Base-by-base conservation (phyloP, 2,113 vertebrate genomes). In the Nicator chloris region DNA sequence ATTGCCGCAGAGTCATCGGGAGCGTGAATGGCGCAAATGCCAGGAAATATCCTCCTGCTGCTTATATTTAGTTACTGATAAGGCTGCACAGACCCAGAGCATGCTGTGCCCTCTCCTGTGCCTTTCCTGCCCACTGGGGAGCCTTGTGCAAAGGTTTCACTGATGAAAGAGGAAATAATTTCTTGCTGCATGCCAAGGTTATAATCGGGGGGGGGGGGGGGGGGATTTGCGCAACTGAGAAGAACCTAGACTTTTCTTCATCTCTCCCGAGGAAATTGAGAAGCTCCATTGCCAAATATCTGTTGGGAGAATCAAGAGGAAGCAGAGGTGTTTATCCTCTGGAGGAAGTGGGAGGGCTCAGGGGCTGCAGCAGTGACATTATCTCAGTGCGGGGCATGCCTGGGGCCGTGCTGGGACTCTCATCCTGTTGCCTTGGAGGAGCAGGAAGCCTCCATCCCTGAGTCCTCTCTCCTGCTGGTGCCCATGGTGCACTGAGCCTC, bases 221-320 rank as follows among this genome's bases (percentile, higher is more conserved):
- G n/a, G 78, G 9, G 4, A 93, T 93, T 93, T 96, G 80, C 86
- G 76, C 87, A 97, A 94, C 72, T 90, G 92, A 93, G 91, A 96
- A 97, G 82, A 88, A 93, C 82, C 85, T n/a, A 75, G 85, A 90
- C 79, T 96, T 96, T 84, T 81, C 92, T 96, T 96, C 84, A 76
- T 94, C 44, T 77, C 27, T 91, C 66, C 59, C 30, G 39, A 94
- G 96, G 95, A 97, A 92, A 95, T 47, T 75, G 66, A 85, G 94
- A 71, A 68, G 68, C 30, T 92, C 19, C 2, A 64, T 79, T 35
- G 65, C 91, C 96, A 97, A 96, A 63, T 95, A 72, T 96, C 94
- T 96, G 92, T 93, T 94, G 94, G 75, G 89, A 95, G 93, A 92
- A 93, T 96, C 76, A 76, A 90, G 77, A 95, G 96, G 96, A 97